These are phyloP conservation scores for Danio albolineatus DNA, from an alignment of 2,797 vertebrate species.

Conservation along the genomic window DNA sequence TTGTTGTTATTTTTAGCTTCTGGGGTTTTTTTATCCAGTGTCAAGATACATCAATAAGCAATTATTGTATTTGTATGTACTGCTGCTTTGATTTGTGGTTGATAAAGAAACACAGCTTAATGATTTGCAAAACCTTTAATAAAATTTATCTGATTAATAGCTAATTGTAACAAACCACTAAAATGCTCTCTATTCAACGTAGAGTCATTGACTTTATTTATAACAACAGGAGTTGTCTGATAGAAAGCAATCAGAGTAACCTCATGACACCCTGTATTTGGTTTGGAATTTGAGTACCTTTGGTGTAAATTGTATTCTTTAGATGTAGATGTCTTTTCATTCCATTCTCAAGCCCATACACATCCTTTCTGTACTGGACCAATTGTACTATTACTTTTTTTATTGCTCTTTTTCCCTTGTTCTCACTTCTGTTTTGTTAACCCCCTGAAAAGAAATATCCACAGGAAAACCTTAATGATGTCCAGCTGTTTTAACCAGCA, in stretches of 20 bases:
- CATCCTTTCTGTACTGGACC: slow-evolving; percentile 39
- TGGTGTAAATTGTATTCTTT: slow-evolving; percentile 1
- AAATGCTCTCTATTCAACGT: neutral
- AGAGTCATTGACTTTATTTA: neutral
- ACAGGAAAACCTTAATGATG: slow-evolving; percentile 21
- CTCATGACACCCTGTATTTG: neutral
- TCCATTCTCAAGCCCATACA: slow-evolving; percentile 3
- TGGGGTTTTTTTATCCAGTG: neutral
- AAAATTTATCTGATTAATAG: neutral
- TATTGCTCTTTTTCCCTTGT: slow-evolving; percentile 10
- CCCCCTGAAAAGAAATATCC: slow-evolving; percentile 17
- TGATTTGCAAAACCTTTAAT: neutral
- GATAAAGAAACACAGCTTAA: neutral
- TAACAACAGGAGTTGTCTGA: neutral
- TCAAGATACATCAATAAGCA: neutral
- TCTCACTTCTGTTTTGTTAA: slow-evolving; percentile 49
- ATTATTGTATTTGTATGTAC: neutral
- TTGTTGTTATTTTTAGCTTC: too few relatives aligned
- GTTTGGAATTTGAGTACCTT: neutral
- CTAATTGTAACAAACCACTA: neutral
- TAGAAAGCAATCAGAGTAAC: neutral
- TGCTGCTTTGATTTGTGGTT: neutral
- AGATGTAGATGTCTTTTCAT: neutral
- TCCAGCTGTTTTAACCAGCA: slow-evolving; percentile 1
- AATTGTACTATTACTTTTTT: slow-evolving; percentile 13